Base-by-base conservation (phyloP, 2,113 vertebrate species). In the Alligator sinensis region DNA sequence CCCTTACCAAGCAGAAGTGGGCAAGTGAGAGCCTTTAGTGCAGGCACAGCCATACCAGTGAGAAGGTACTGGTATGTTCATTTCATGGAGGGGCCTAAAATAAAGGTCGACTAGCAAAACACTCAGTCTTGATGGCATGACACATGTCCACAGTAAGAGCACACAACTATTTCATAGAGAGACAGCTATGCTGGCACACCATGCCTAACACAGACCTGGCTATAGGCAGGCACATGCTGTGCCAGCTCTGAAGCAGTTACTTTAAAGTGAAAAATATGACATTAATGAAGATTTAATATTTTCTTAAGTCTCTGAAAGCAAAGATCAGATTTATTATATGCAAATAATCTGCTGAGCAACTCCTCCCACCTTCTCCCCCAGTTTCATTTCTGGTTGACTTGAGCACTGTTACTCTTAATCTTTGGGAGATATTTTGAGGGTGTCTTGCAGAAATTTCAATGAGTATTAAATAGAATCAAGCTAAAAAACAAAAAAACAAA, bases 271-370 rank as follows among this genome's bases (percentile, higher is more conserved):
- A 91, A 86, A 90, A 82, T 87, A 72, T 77, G 34, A 87, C 2
- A 60, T 93, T 92, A 94, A 78, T 91, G 82, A 27, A 57, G 55
- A 94, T 84, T 95, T 94, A 19, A 1, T 78, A 74, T 82, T 89
- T 80, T 82, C 1, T 0, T 61, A 30, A 78, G 2, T 55, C 90
- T 93, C 74, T 90, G 88, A 89, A 94, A 96, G 90, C 64, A 21
- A 28, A 85, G 82, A 89, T 91, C 87, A 75, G 87, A 82, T 88
- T 93, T 80, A 89, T 95, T 91, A 80, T 72, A 84, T 80, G 93
- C 80, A 88, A 96, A 62, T 0, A 38, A 88, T 92, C 92, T 94
- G 88, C 84, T 3, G 0, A 92, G 92, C 96, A 92, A 91, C 87
- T 91, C 92, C 60, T 93, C 81, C 80, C 94, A 77, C 14, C 76